phyloP scores from a whole-genome alignment of 2,113 vertebrate species.

The Loxodonta africana region DNA sequence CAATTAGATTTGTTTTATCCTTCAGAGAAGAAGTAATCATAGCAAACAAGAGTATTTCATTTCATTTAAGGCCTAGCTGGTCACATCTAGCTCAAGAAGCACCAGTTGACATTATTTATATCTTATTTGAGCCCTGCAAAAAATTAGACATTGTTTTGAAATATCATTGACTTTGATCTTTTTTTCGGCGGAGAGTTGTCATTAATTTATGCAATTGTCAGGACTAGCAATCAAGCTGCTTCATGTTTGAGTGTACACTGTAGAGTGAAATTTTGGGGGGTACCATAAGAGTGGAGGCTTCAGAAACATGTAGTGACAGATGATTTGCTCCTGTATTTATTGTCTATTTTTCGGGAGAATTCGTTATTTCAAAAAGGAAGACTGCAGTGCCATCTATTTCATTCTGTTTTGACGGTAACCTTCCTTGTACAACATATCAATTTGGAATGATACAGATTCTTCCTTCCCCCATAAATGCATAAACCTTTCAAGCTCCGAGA shows the following conservation, averaged over 20 bases:
- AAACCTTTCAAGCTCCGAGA: conserved; percentile 60
- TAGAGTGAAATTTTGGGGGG: neutral
- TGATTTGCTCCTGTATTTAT: conserved; percentile 56
- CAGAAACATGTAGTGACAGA: conserved; percentile 35
- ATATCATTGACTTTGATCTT: neutral
- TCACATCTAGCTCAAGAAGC: conserved; percentile 42
- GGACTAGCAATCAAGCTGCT: neutral
- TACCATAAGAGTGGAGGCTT: neutral
- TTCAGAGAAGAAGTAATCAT: conserved; percentile 55
- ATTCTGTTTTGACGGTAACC: neutral
- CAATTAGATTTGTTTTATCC: conserved; percentile 56
- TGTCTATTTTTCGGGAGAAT: conserved; percentile 52
- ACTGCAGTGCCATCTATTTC: neutral
- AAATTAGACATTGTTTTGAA: conserved; percentile 53
- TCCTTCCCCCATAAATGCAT: neutral
- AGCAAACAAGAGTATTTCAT: neutral
- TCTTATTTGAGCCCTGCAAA: neutral
- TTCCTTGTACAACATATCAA: neutral
- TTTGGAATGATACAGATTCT: conserved; percentile 38
- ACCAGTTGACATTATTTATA: conserved; percentile 47
- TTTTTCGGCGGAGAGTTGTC: conserved; percentile 1
- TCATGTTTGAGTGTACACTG: conserved; percentile 33
- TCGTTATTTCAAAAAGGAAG: conserved; percentile 60
- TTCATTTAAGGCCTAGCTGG: conserved; percentile 19
- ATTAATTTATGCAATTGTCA: conserved; percentile 47